These are phyloP conservation scores for Microplitis manilae DNA, from an alignment of 2,888 invertebrate genomes.

Conservation along the genomic window DNA sequence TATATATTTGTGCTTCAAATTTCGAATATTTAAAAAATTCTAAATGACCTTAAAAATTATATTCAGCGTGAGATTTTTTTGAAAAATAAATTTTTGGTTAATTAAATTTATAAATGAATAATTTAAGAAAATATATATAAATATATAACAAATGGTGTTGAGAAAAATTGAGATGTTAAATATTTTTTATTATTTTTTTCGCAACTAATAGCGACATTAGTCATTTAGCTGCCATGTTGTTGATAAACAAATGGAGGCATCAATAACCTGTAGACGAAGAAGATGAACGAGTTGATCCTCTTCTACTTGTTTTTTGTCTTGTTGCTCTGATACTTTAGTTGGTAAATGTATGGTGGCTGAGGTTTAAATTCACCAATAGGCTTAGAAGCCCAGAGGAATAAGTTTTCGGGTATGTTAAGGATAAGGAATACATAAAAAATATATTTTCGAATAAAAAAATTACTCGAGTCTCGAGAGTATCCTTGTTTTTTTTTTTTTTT, in stretches of 20 bases:
- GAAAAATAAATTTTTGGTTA: too few relatives aligned
- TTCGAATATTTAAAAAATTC: too few relatives aligned
- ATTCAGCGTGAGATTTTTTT: too few relatives aligned
- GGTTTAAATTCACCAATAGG: neutral
- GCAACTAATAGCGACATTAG: constrained; percentile 67
- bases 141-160: constrained; percentile 32
- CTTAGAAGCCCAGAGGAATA: neutral
- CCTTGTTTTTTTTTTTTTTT: neutral
- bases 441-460: neutral
- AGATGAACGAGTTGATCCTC: constrained; percentile 9
- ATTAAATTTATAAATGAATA: too few relatives aligned
- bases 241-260: constrained; percentile 68
- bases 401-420: neutral
- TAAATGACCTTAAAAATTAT: too few relatives aligned
- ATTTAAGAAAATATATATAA: neutral
- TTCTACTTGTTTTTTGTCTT: neutral
- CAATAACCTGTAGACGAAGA: constrained; percentile 58
- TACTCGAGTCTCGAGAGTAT: neutral
- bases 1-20: too few relatives aligned
- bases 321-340: neutral
- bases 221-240: constrained; percentile 62
- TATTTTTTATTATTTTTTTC: constrained; percentile 47
- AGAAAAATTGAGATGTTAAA: constrained; percentile 59
- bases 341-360: too few relatives aligned
- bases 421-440: neutral